These are phyloP conservation scores for Orgyia antiqua DNA, from an alignment of 2,888 invertebrate species.

Conservation along the genomic window DNA sequence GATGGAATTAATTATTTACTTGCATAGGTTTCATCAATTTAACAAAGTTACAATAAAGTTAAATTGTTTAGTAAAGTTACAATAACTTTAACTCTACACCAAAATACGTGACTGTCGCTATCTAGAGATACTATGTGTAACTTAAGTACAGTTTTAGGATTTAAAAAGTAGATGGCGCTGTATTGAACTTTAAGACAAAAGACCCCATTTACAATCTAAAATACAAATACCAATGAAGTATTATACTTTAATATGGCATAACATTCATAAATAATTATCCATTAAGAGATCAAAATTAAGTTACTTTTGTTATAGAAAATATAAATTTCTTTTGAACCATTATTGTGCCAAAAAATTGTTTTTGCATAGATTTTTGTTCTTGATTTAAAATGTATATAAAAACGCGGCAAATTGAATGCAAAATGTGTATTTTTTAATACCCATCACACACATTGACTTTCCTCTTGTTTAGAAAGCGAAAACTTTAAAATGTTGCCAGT, in stretches of 20 bases:
- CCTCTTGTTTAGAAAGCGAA: slow-evolving; percentile 7
- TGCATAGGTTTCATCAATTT: too few relatives aligned
- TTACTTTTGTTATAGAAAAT: slow-evolving; percentile 29
- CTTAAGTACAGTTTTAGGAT: slow-evolving; percentile 4
- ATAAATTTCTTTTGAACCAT: slow-evolving; percentile 22
- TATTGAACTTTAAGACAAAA: slow-evolving; percentile 4
- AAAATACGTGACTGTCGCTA: too few relatives aligned
- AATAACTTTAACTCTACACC: not conserved
- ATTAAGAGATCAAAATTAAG: slow-evolving; percentile 70
- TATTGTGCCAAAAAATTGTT: slow-evolving; percentile 16
- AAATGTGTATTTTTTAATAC: slow-evolving; percentile 24
- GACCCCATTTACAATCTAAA: slow-evolving; percentile 23
- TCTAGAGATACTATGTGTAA: slow-evolving; percentile 5
- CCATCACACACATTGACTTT: slow-evolving; percentile 18
- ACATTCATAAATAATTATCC: slow-evolving; percentile 67
- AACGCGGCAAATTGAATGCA: slow-evolving; percentile 13
- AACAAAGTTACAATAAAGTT: not conserved
- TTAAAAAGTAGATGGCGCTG: slow-evolving; percentile 17
- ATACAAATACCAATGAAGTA: slow-evolving; percentile 51
- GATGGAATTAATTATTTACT: too few relatives aligned
- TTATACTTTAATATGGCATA: slow-evolving; percentile 76
- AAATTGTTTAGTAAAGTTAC: not conserved
- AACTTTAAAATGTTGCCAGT: not conserved
- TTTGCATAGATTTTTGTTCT: slow-evolving; percentile 5
- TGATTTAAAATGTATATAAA: slow-evolving; percentile 1